Base-by-base conservation (phyloP, 2,888 invertebrate species). In the Thymelicus sylvestris region DNA sequence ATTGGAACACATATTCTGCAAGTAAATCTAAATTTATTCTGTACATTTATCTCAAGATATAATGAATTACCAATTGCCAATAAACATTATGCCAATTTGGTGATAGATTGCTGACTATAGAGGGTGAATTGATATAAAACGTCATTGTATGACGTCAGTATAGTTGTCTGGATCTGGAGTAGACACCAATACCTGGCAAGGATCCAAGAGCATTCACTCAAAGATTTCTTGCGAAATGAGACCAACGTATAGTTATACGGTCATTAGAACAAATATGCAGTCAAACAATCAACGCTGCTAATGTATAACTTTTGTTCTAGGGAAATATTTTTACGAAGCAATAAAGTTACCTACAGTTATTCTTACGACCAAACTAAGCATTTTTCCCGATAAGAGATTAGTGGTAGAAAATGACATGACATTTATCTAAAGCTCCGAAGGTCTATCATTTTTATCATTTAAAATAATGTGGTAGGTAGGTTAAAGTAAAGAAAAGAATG, bases 91-190 rank as follows among this genome's bases (percentile, higher is more conserved):
- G 67, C 55, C 63, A 71, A 57, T 66, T 67, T 66, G 66, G 62
- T 62, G 66, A 62, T 71, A 59, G 66, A 71, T 67, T 59, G 15
- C 57, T 60, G 39, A 71, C 62, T 62, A n/a, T 62, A 62, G 66
- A 67, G 66, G 66, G 67, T 31, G 38, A 39, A 60, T 39, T 60
- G 50, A 73, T 75, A 66, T n/a, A 76, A 86, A 87, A 90, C 90
- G 88, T 88, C 85, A 85, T 70, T 13, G 44, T 6, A 76, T 90
- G 90, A 91, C 92, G 93, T 93, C 86, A 87, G 79, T 72, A 76
- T 80, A 81, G 82, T 86, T 86, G 93, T 92, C 93, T 92, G 91
- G 93, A 89, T 90, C 88, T 89, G 88, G 90, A 91, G 93, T 92
- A 93, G 93, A 93, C 93, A 89, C 88, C 87, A 86, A 79, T 71